Conservation (phyloP, 2,888 invertebrate species). For the Eupsilia transversa region DNA sequence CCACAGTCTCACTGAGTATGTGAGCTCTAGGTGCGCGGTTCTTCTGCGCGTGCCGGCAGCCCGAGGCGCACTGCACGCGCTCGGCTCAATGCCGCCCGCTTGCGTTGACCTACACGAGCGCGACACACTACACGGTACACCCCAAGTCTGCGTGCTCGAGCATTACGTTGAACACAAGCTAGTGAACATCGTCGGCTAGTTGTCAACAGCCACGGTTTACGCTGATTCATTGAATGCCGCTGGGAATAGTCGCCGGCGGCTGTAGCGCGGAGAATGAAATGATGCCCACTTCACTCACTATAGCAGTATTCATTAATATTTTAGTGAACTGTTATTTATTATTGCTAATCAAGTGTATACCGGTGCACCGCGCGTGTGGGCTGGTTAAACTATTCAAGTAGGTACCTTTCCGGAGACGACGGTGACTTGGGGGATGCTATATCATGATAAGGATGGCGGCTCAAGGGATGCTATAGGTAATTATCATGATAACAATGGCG, state of each 20-base stretch:
- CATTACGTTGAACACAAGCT: not conserved
- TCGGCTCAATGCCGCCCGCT: slow-evolving; percentile 51
- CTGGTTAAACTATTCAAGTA: not conserved
- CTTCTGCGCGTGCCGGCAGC: not conserved
- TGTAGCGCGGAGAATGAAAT: slow-evolving; percentile 10
- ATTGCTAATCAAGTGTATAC: slow-evolving; percentile 1
- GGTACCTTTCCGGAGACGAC: not conserved
- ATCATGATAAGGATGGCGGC: no score
- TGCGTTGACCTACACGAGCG: slow-evolving; percentile 43
- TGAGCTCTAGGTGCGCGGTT: not conserved
- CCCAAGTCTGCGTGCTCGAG: no score
- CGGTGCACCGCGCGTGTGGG: no score
- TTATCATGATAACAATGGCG: no score
- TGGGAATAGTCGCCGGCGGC: slow-evolving; percentile 3
- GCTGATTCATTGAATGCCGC: not conserved
- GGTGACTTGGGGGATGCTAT: no score
- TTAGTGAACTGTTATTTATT: slow-evolving; percentile 8
- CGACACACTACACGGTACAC: not conserved
- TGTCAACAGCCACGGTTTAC: not conserved
- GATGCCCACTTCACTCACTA: not conserved
- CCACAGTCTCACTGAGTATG: no score
- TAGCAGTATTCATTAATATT: not conserved
- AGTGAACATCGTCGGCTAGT: not conserved
- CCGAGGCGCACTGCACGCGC: slow-evolving; percentile 1
- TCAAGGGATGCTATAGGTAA: no score